Percentiles rank a stretch among this genome's conserved stretches.
Conservation (phyloP, 2,113 vertebrate species). For the Corvus moneduloides region DNA sequence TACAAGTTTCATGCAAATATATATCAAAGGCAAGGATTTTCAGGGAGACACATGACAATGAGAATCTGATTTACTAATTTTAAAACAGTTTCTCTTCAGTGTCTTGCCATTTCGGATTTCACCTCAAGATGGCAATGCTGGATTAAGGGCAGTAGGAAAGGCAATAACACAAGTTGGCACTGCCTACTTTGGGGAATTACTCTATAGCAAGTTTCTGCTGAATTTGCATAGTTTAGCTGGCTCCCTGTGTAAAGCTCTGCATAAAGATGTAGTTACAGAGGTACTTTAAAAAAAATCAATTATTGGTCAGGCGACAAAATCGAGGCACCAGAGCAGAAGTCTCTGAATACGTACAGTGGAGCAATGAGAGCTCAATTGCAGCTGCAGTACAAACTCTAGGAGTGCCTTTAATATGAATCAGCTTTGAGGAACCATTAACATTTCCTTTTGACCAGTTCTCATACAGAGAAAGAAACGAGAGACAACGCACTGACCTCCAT, state of each 20-base stretch:
- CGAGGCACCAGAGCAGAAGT: not conserved
- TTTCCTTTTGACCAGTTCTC: not conserved
- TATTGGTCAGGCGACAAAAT: not conserved
- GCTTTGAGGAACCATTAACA: not conserved
- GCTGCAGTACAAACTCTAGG: not conserved
- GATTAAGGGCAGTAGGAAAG: not conserved
- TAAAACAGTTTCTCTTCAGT: not conserved
- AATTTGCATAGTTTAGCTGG: not conserved
- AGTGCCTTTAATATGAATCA: not conserved
- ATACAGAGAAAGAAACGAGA: not conserved
- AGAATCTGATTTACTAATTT: not conserved
- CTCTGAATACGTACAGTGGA: not conserved
- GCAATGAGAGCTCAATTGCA: not conserved
- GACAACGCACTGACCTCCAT: constrained; percentile 81
- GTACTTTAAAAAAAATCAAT: not conserved
- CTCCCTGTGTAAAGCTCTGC: not conserved
- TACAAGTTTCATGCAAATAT: not conserved
- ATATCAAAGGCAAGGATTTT: not conserved
- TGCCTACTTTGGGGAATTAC: not conserved
- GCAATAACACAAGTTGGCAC: accelerated
- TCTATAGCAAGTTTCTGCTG: not conserved
- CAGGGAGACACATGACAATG: not conserved
- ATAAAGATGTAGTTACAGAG: not conserved
- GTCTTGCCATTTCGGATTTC: not conserved
- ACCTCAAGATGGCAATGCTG: constrained; percentile 39